Evolutionary conservation across 2,797 vertebrate genomes (phyloP).

Genomic region (Diceros bicornis): DNA sequence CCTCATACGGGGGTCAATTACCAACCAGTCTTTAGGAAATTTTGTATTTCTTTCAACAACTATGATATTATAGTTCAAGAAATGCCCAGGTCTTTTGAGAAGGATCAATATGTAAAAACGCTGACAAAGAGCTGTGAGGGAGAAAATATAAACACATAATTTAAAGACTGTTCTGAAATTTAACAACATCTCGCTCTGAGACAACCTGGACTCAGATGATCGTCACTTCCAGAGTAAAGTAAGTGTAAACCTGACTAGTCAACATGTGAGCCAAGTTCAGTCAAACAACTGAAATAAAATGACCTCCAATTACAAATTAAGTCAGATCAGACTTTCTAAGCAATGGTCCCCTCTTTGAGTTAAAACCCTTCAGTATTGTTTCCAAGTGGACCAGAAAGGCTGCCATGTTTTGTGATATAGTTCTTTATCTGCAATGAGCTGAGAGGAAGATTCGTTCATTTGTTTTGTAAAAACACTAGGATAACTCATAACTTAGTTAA

Average conservation of each 20-base stretch:
- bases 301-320: neutral
- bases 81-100: neutral
- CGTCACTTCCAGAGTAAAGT: neutral
- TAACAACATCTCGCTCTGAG: neutral
- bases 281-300: neutral
- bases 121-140: neutral
- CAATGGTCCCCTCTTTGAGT: neutral
- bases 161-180: conserved; percentile 43
- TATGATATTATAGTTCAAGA: neutral
- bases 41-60: conserved; percentile 19
- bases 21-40: conserved; percentile 8
- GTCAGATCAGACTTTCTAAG: neutral
- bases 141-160: neutral
- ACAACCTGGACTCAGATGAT: neutral
- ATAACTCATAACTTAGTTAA: conserved; percentile 19
- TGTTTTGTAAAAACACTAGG: neutral
- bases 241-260: neutral
- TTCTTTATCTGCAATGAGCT: neutral
- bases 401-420: neutral
- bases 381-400: neutral
- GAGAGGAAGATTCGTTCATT: neutral
- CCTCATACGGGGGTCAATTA: neutral
- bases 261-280: neutral
- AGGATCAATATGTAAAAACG: neutral
- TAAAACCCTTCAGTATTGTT: neutral